phyloP scores from a whole-genome alignment of 2,888 invertebrate genomes.

The Dolichomitus sp. region DNA sequence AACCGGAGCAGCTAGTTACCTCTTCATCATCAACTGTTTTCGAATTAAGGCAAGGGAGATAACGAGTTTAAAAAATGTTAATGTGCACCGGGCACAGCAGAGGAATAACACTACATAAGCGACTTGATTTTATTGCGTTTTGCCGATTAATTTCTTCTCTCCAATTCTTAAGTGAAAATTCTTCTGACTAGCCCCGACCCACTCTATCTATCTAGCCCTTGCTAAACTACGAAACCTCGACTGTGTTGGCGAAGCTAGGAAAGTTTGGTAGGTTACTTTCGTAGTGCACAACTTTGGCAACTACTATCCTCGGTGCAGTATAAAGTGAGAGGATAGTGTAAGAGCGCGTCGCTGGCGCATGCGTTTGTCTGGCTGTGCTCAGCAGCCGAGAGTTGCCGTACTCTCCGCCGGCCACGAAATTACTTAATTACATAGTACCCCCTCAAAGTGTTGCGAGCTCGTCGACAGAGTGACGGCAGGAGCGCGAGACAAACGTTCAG shows the following conservation, averaged over 20 bases:
- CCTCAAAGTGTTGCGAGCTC: conserved; percentile 61
- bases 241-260: conserved; percentile 25
- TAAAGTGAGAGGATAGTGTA: conserved; percentile 30
- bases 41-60: too few species aligned
- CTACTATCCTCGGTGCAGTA: conserved; percentile 16
- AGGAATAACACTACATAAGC: background rate
- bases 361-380: conserved; percentile 37
- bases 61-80: too few species aligned
- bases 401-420: conserved; percentile 56
- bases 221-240: conserved; percentile 24
- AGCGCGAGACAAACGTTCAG: conserved; percentile 58
- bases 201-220: background rate
- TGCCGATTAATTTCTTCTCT: background rate
- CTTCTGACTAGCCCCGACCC: background rate
- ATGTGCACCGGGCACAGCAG: background rate
- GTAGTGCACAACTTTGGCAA: conserved; percentile 25
- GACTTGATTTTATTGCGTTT: background rate
- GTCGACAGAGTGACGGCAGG: conserved; percentile 56
- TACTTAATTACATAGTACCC: conserved; percentile 64
- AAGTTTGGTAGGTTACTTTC: conserved; percentile 26
- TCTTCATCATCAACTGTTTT: too few species aligned
- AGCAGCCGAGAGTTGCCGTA: conserved; percentile 46
- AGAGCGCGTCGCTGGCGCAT: conserved; percentile 37
- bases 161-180: background rate
- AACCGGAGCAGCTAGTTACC: too few species aligned